phyloP scores from a whole-genome alignment of 2,888 invertebrate species.

The Eupithecia inturbata region DNA sequence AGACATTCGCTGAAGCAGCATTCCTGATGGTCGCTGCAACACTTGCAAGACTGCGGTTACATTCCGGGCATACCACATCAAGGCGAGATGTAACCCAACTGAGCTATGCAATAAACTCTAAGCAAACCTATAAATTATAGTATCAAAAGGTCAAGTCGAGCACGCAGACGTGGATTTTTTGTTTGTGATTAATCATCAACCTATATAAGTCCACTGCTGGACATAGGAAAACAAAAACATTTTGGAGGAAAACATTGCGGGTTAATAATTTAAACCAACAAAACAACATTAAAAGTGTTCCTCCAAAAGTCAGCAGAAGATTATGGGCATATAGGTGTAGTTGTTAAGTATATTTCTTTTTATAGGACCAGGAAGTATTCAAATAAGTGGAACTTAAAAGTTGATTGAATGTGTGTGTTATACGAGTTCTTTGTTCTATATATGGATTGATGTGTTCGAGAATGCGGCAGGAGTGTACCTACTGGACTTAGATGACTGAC shows the following conservation, averaged over 20 bases:
- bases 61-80: constrained; percentile 69
- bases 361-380: constrained; percentile 30
- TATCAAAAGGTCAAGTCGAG: constrained; percentile 26
- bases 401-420: constrained; percentile 37
- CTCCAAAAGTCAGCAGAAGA: not conserved
- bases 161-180: constrained; percentile 1
- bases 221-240: too few relatives aligned
- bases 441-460: constrained; percentile 38
- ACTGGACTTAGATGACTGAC: constrained; percentile 42
- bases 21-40: constrained; percentile 49
- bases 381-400: constrained; percentile 30
- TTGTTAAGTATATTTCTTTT: constrained; percentile 11
- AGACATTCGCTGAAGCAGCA: constrained; percentile 64
- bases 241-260: not conserved
- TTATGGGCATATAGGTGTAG: constrained; percentile 3
- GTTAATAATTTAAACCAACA: not conserved
- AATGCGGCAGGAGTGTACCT: constrained; percentile 39
- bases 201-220: too few relatives aligned
- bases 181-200: too few relatives aligned
- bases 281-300: not conserved
- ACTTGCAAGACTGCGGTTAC: constrained; percentile 59
- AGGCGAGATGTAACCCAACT: constrained; percentile 44
- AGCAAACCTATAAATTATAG: constrained; percentile 33
- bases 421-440: constrained; percentile 45
- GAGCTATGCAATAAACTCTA: constrained; percentile 43